These are phyloP conservation scores for Tipula unca DNA, from an alignment of 2,888 invertebrate genomes.

Conservation along the genomic window DNA sequence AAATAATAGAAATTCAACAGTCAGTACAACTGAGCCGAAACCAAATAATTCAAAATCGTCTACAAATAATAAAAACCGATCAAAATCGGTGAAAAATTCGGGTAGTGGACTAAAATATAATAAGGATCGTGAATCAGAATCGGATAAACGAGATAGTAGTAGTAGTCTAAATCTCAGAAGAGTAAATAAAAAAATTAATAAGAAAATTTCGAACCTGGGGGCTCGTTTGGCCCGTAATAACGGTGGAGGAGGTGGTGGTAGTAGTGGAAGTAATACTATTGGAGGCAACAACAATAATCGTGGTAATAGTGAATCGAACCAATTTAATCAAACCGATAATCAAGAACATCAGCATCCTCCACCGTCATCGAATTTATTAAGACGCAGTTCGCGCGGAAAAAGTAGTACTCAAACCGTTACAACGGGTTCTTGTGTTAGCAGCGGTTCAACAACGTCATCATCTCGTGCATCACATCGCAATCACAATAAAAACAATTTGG, in stretches of 20 bases:
- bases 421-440: conserved; percentile 43
- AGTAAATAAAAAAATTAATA: conserved; percentile 22
- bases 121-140: background rate
- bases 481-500: conserved; percentile 31
- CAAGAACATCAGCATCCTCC: conserved; percentile 20
- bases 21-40: background rate
- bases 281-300: background rate
- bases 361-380: conserved; percentile 35
- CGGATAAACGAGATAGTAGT: background rate
- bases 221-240: conserved; percentile 35
- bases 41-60: background rate
- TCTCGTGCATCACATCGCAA: conserved; percentile 28
- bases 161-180: background rate
- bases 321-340: background rate
- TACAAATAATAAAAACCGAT: background rate
- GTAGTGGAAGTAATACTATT: background rate
- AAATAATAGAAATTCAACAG: background rate
- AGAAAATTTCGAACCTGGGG: conserved; percentile 39
- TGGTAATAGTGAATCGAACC: background rate
- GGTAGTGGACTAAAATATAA: background rate
- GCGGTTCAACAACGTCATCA: conserved; percentile 26
- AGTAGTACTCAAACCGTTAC: conserved; percentile 23
- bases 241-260: conserved; percentile 29
- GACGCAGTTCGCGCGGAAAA: conserved; percentile 42
- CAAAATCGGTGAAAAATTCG: background rate